Base-by-base conservation (phyloP, 2,797 vertebrate species). In the Myotis planiceps region DNA sequence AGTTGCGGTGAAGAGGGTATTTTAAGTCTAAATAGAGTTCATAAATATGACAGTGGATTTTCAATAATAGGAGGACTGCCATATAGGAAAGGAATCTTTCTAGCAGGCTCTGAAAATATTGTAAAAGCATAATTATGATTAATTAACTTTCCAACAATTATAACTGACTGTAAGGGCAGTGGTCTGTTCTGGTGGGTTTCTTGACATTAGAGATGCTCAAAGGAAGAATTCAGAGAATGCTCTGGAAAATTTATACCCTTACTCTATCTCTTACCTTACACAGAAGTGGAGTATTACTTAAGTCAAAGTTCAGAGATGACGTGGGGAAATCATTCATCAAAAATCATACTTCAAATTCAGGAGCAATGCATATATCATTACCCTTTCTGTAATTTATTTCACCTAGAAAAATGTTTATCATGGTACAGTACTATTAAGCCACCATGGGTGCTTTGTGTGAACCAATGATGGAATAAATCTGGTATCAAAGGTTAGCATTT, bases 321-420 rank as follows among this genome's bases (percentile, higher is more conserved):
- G 83, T 65, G 37, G 39, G 86, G 58, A 93, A 29, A 29, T 89
- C n/a, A n/a, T 63, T 86, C 49, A 78, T 88, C 51, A 85, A 91
- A 93, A 79, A 49, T 86, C 32, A 89, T 47, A 65, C 84, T 21
- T 92, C 55, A 86, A 34, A 71, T 81, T 88, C n/a, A 93, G 49
- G 7, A 69, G 42, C 27, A 39, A 60, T 37, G n/a, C 21, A 13
- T 53, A 23, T 55, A 15, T n/a, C 9, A 6, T 81, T 93, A 66
- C 39, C 53, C 42, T 78, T 82, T 92, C 76, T 60, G 19, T 65
- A 45, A 95, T 5, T 74, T 82, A 79, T 65, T 65, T 94, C 51
- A 69, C 21, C 75, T 82, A 18, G 45, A 83, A 83, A 87, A 78
- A 49, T 3, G 4, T 87, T 79, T 53, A 19, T 69, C 18, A 12